Evolutionary conservation across 2,113 vertebrate genomes (phyloP).

Genomic region (Centrocercus urophasianus): DNA sequence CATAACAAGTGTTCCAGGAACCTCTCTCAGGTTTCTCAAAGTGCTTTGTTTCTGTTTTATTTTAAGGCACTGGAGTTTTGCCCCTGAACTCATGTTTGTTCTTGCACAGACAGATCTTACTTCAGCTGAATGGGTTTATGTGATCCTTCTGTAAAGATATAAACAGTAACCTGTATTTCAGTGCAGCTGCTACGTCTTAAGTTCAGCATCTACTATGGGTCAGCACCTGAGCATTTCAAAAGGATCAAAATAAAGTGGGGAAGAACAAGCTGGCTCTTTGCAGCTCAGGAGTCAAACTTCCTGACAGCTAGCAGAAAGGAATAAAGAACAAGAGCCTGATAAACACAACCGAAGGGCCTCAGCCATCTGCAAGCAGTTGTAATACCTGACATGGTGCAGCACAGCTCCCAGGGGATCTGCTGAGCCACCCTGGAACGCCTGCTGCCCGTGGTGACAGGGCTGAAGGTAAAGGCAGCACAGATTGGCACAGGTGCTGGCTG

Average conservation of each 20-base stretch:
- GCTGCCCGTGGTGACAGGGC: rapidly evolving
- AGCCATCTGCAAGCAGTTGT: neutral
- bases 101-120: neutral
- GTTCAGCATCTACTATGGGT: neutral
- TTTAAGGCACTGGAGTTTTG: neutral
- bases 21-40: neutral
- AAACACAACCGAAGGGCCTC: neutral
- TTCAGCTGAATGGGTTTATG: neutral
- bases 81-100: neutral
- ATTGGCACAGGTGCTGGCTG: neutral
- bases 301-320: neutral
- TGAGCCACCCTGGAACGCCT: neutral
- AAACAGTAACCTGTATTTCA: neutral
- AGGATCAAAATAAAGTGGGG: neutral
- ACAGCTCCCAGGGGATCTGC: neutral
- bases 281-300: neutral
- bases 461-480: neutral
- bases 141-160: neutral
- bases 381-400: neutral
- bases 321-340: neutral
- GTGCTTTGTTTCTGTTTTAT: neutral
- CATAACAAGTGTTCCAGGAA: rapidly evolving
- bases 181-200: neutral
- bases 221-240: neutral
- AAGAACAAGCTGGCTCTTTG: neutral